phyloP scores from a whole-genome alignment of 2,797 vertebrate genomes.

The Cyclura pinguis region DNA sequence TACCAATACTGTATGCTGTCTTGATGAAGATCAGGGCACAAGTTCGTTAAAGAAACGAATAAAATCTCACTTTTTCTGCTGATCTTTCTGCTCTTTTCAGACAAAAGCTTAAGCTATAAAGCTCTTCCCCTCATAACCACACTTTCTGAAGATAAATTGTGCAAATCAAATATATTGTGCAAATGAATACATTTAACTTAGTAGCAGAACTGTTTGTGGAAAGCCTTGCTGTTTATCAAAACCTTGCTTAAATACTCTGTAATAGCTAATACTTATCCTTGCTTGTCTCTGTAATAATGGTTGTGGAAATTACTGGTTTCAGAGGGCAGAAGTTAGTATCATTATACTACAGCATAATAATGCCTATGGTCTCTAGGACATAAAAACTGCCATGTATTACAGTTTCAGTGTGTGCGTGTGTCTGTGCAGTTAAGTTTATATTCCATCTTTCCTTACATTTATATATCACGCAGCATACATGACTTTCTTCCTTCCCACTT shows the following conservation, averaged over 20 bases:
- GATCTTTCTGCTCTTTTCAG: not conserved
- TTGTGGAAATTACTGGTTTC: not conserved
- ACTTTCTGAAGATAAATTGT: not conserved
- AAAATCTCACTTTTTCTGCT: not conserved
- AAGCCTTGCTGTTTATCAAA: not conserved
- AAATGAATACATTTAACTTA: not conserved
- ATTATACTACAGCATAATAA: not conserved
- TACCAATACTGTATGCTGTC: not conserved
- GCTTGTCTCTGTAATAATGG: not conserved
- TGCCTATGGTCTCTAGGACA: not conserved
- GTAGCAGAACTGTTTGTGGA: not conserved
- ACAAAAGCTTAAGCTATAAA: not conserved
- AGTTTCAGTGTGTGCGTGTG: not conserved
- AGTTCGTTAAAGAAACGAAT: not conserved
- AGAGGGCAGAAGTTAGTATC: not conserved
- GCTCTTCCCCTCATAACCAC: not conserved
- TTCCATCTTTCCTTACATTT: not conserved
- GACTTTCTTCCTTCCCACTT: too few species aligned
- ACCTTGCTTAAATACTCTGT: not conserved
- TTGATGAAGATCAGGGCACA: not conserved
- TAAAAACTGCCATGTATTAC: not conserved
- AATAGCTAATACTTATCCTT: rapidly evolving
- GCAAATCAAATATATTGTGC: not conserved
- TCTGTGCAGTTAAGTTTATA: not conserved
- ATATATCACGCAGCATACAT: too few species aligned